These are phyloP conservation scores for Opisthograptis luteolata DNA, from an alignment of 2,888 invertebrate genomes.

Conservation along the genomic window DNA sequence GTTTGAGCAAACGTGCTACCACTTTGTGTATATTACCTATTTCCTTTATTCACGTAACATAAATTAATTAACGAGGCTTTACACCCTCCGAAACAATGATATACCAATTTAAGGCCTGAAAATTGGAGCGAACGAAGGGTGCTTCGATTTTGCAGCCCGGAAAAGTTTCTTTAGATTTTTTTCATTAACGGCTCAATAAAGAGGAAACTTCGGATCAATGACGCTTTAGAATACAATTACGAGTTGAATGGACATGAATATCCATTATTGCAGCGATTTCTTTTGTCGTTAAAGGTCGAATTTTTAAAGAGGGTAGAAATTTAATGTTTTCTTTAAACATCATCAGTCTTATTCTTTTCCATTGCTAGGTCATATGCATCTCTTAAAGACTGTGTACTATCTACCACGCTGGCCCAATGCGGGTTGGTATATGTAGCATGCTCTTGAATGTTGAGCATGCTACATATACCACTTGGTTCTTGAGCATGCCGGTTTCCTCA, in stretches of 20 bases:
- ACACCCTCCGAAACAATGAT: conserved; percentile 35
- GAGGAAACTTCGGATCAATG: conserved; percentile 31
- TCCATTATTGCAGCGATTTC: conserved; percentile 20
- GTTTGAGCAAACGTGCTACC: conserved; percentile 40
- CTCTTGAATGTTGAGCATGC: too few species aligned
- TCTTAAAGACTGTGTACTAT: too few species aligned
- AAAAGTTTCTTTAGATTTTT: conserved; percentile 28
- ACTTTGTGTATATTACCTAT: conserved; percentile 21
- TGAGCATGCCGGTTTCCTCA: too few species aligned
- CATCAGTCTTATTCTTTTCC: too few species aligned
- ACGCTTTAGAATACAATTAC: conserved; percentile 31
- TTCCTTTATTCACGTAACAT: conserved; percentile 31
- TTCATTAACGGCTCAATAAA: conserved; percentile 33
- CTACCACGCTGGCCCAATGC: too few species aligned
- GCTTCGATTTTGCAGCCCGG: conserved; percentile 25
- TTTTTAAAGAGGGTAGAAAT: too few species aligned
- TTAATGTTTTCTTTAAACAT: too few species aligned
- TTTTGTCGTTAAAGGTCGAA: conserved; percentile 13
- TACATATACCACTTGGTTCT: too few species aligned
- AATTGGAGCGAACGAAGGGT: conserved; percentile 36
- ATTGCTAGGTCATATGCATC: too few species aligned
- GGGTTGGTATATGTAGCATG: too few species aligned
- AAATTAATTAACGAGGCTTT: conserved; percentile 44
- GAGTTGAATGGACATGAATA: conserved; percentile 20
- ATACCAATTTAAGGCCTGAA: conserved; percentile 37